Base-by-base conservation (phyloP, 2,888 invertebrate genomes). In the Encarsia formosa region DNA sequence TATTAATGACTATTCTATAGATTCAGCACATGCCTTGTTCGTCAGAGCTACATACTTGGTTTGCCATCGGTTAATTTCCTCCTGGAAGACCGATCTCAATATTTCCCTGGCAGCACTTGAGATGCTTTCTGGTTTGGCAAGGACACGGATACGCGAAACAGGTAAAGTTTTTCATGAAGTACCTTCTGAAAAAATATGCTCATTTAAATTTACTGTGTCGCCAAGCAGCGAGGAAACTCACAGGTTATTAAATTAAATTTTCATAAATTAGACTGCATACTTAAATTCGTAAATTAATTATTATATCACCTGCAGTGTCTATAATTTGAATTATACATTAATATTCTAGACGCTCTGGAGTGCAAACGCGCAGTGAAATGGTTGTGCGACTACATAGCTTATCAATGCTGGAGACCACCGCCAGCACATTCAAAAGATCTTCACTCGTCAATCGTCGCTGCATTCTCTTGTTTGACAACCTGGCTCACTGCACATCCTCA, bases 381-480 rank as follows among this genome's bases (percentile, higher is more conserved):
- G 91, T 84, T 99, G 52, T 99, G 98, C 76, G 95, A 98, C 78
- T 98, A 97, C 77, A 96, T 99, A 65, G 87, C 91, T 48, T 88
- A 90, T 73, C 96, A 96, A 73, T 95, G 96, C 78, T 90, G 90
- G 65, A 85, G 94, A 59, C 97, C 94, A 48, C 97, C 92, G 48
- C 95, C 86, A 52, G 91, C 88, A 37, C 94, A 95, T 77, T 93
- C 92, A 42, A 90, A 93, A 72, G 93, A 93, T 78, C 79, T 93
- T 59, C 96, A 97, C 77, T 95, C 95, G 19, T 90, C 93, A 41
- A 92, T 93, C 57, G 92, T 97, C 65, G 89, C 92, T 62, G 87
- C 99, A 51, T 91, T 96, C 80, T 80, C 90, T 70, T 88, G 97
- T 77, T 82, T 95, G 69, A 82, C 93, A 6, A 85, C 91, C 18